Evolutionary conservation across 1,140 invertebrate genomes (phyloP).

Genomic region (Pseudomyrmex dendroicus): DNA sequence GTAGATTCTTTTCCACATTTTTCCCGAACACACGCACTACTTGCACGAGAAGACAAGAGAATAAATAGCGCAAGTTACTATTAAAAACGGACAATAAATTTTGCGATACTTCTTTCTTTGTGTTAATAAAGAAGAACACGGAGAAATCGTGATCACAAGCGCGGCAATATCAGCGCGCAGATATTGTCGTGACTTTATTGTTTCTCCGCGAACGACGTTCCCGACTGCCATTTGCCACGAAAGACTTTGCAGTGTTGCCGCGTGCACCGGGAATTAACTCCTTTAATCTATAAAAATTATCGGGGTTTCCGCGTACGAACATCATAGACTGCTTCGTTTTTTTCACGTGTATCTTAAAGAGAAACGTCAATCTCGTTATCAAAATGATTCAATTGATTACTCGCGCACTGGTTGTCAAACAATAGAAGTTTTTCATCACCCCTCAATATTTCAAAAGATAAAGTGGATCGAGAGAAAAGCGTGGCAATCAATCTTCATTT

Average conservation of each 20-base stretch:
- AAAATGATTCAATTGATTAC: too few species aligned
- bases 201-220: background rate
- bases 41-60: background rate
- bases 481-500: background rate
- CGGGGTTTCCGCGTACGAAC: background rate
- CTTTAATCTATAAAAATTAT: conserved; percentile 6
- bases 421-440: background rate
- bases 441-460: background rate
- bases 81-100: conserved; percentile 23
- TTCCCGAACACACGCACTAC: background rate
- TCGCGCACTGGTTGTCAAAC: background rate
- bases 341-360: background rate
- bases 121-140: background rate
- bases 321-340: background rate
- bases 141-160: background rate
- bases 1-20: background rate
- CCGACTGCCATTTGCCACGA: background rate
- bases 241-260: background rate
- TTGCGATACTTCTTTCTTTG: background rate
- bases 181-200: conserved; percentile 28
- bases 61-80: conserved; percentile 2
- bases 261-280: conserved; percentile 15
- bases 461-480: background rate
- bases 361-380: background rate
- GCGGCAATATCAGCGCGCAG: conserved; percentile 17